These are phyloP conservation scores for Lamellibrachia columna DNA, from an alignment of 2,888 invertebrate genomes.

Conservation along the genomic window DNA sequence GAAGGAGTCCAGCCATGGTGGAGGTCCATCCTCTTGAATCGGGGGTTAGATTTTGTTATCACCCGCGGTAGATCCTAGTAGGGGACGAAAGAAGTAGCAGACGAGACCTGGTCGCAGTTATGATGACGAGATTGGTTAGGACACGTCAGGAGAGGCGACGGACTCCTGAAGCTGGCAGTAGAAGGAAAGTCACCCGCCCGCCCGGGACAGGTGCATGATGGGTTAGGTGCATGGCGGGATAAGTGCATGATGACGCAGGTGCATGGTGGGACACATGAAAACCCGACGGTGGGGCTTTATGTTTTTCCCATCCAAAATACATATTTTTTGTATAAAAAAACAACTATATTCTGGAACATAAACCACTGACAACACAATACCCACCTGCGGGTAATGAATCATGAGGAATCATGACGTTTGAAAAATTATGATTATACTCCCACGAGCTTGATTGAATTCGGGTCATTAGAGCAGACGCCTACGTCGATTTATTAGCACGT, in stretches of 20 bases:
- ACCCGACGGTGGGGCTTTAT: too few species aligned
- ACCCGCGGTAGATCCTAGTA: too few species aligned
- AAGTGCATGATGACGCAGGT: constrained; percentile 32
- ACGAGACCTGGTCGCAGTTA: background rate
- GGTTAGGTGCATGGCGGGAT: constrained; percentile 30
- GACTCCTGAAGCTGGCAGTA: background rate
- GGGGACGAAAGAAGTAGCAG: background rate
- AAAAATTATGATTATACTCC: background rate
- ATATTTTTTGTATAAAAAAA: background rate
- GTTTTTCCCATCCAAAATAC: background rate
- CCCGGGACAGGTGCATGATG: too few species aligned
- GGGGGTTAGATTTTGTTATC: too few species aligned
- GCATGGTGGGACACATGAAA: constrained; percentile 24
- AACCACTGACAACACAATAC: background rate
- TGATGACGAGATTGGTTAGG: background rate
- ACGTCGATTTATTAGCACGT: background rate
- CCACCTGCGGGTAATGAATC: background rate
- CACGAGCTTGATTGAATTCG: background rate
- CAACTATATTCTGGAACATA: background rate
- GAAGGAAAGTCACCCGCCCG: too few species aligned
- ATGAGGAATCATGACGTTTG: background rate
- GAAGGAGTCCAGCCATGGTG: background rate
- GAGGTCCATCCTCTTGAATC: background rate
- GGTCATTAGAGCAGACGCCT: background rate
- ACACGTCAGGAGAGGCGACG: background rate